Evolutionary conservation across 2,113 vertebrate genomes (phyloP).

Genomic region (Hippocampus comes): DNA sequence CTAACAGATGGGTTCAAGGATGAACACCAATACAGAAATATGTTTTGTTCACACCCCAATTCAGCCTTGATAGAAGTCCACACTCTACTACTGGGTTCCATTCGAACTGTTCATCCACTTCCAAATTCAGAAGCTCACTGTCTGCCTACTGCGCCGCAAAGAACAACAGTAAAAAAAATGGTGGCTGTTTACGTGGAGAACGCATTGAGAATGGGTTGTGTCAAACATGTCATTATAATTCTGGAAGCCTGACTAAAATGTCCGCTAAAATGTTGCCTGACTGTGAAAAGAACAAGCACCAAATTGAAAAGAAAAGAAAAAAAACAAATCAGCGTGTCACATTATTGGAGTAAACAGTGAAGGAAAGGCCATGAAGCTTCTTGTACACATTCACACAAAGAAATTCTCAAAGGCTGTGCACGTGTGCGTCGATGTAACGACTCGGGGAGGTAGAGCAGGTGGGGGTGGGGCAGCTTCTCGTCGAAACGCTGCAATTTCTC

Average conservation of each 20-base stretch:
- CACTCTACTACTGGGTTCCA: neutral
- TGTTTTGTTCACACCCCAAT: neutral
- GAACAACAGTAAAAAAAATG: neutral
- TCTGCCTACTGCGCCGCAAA: neutral
- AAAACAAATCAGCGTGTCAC: neutral
- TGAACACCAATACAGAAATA: too few species aligned
- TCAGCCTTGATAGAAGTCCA: neutral
- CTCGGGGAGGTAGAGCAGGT: slow-evolving; percentile 41
- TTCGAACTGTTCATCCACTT: neutral
- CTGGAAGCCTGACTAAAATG: slow-evolving; percentile 1
- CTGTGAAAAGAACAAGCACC: neutral
- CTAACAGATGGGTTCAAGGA: too few species aligned
- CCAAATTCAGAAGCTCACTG: neutral
- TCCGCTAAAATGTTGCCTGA: neutral
- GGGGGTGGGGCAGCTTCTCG: slow-evolving; percentile 47
- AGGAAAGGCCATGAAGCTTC: slow-evolving; percentile 41
- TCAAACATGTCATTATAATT: neutral
- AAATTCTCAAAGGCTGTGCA: slow-evolving; percentile 51
- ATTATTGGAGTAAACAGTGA: neutral
- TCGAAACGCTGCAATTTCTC: slow-evolving; percentile 49
- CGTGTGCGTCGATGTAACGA: slow-evolving; percentile 27
- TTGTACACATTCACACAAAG: slow-evolving; percentile 58
- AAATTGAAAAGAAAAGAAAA: neutral
- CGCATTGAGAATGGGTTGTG: neutral
- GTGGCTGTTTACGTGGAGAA: neutral